Evolutionary conservation across 37 sponge, comb jelly and placozoan species (phyloP), one percentile per base, ranked within the genome.

Genomic region (Diacarnus erythraeanus): DNA sequence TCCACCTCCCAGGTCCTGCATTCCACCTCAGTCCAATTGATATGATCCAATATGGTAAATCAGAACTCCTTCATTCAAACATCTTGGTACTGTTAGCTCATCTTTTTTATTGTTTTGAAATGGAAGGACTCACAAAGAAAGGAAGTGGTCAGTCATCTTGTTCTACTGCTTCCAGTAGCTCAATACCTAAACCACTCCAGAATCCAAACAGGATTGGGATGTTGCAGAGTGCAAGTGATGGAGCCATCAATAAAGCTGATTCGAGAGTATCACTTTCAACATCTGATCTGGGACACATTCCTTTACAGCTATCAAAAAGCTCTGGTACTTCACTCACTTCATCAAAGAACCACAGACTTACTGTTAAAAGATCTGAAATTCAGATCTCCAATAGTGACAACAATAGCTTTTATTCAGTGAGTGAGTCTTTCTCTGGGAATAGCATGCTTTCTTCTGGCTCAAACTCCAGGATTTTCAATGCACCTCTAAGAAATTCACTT

Each of bases 21-120:
- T 70, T 88, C 42, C 88, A 88, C 79, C 23, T 88, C 22, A 3
- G 26, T 15, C 88, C 88, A 0, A 22, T 33, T 3, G 69, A 75
- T 23, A 0, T 78, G 64, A n/a, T 79, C 9, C 25, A 51, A 34
- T 56, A 20, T 38, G 42, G 58, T 1, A 22, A n/a, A 4, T 33
- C 67, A 18, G 61, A 37, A 25, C 26, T 59, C 54, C 70, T 87
- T 1, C 69, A 67, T 9, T 26, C 59, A 6, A 87, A 87, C 87
- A 75, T 76, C 38, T n/a, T 36, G 36, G 88, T 77, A 20, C 37
- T 82, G 23, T 26, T 88, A 15, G 72, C 88, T 30, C 64, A 27
- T 35, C 68, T 88, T 23, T 88, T 74, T 72, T 21, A 65, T 65
- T 75, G 70, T 36, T 41, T 87, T 41, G 82, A 81, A 42, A 35